phyloP scores from a whole-genome alignment of 2,797 vertebrate genomes.

The Acrossocheilus fasciatus region DNA sequence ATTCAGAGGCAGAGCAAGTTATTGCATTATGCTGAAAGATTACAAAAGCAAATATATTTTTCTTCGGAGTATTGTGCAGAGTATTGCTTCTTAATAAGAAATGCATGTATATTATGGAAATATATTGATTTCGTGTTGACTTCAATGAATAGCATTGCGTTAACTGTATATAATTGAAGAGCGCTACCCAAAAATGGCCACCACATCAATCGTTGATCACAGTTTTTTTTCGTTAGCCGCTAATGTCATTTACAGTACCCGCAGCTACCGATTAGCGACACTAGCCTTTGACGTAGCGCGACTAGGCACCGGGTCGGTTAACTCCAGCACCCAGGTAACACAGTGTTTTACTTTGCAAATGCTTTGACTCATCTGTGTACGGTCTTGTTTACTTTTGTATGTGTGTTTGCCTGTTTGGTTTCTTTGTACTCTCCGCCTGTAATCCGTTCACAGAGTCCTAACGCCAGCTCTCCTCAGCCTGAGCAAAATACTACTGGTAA shows the following conservation, averaged over 20 bases:
- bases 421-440: slow-evolving; percentile 12
- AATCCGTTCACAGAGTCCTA: slow-evolving; percentile 22
- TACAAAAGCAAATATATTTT: background rate
- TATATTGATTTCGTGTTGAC: slow-evolving; percentile 20
- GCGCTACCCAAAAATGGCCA: background rate
- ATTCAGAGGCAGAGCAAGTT: background rate
- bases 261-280: background rate
- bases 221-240: background rate
- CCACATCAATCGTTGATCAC: too few species aligned
- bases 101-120: background rate
- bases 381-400: slow-evolving; percentile 27
- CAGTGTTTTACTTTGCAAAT: background rate
- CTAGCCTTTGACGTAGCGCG: background rate
- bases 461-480: slow-evolving; percentile 65
- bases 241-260: too few species aligned
- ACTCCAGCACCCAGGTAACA: background rate
- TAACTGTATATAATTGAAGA: background rate
- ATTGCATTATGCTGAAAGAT: background rate
- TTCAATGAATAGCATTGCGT: background rate
- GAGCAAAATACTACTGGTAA: slow-evolving; percentile 66
- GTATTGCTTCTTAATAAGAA: too few species aligned
- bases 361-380: slow-evolving; percentile 20
- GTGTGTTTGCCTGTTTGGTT: slow-evolving; percentile 13
- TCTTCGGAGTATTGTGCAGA: background rate
- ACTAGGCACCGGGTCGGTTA: background rate